Percentiles rank a stretch among this genome's conserved stretches.
Conservation (phyloP, 2,113 vertebrate species). For the Ailuropoda melanoleuca region DNA sequence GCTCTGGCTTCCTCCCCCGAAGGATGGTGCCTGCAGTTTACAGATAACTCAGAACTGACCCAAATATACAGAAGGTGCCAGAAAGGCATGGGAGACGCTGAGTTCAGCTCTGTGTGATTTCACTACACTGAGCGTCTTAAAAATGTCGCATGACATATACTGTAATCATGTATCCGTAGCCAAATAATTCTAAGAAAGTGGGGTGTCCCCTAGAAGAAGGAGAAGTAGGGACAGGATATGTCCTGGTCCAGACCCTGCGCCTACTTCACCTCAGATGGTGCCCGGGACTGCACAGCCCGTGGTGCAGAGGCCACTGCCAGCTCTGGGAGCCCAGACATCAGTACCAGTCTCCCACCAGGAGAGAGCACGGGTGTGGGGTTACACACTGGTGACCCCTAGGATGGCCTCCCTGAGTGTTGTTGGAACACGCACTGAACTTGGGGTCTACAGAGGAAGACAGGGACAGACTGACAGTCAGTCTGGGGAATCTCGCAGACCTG, state of each 20-base stretch:
- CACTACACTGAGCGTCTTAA: too few species aligned
- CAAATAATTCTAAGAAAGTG: not conserved
- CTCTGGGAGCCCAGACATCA: not conserved
- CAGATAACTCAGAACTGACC: not conserved
- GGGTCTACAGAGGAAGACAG: too few species aligned
- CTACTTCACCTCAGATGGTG: not conserved
- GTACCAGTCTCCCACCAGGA: not conserved
- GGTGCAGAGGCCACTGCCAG: not conserved
- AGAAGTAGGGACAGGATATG: not conserved
- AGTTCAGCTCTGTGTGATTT: not conserved
- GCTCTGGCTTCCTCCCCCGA: not conserved
- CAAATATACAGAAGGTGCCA: not conserved
- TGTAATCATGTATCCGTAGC: too few species aligned
- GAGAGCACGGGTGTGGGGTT: too few species aligned
- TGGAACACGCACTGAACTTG: not conserved
- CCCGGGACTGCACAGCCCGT: accelerated
- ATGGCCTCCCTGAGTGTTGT: too few species aligned
- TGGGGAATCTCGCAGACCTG: not conserved
- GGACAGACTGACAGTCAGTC: too few species aligned
- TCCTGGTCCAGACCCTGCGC: not conserved
- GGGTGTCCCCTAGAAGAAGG: not conserved
- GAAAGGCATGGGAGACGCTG: not conserved
- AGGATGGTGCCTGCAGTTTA: not conserved
- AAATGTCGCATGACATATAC: too few species aligned
- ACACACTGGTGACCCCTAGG: not conserved